Evolutionary conservation across 2,888 invertebrate species (phyloP), one percentile per base, ranked within the genome.

Genomic region (Napeogenes inachia): DNA sequence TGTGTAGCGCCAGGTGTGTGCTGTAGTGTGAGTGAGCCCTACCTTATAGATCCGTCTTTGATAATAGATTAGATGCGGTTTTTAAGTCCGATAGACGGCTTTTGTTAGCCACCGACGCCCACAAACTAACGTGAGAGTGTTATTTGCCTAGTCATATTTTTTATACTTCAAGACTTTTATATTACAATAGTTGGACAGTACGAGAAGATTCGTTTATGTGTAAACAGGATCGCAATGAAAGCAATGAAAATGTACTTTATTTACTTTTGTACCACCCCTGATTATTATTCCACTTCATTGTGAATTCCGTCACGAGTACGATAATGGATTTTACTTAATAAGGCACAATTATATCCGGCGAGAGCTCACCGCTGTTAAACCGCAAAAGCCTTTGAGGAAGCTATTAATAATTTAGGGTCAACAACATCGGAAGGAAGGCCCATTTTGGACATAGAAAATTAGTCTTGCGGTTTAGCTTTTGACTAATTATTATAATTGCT

Each of bases 1-100:
- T 69, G 70, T 72, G 65, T 67, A 62, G 67, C 68, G 72, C 75
- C 75, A 76, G 74, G 74, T 75, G 74, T 54, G 38, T 35, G 68
- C 66, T 62, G 57, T 64, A 61, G 58, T 56, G 64, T 62, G 60
- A 55, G 21, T 21, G 21, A 21, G 21, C 62, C 59, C 56, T 69
- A 68, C 64, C 71, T 67, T 71, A 68, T 57, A 64, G 2, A 13
- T 42, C 42, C 12, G 50, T 21, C 10, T 30, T 30, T 8, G 50
- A 50, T 30, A 50, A 57, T 32, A 61, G 64, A 68, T 70, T 57
- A 59, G 53, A 59, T 63, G 62, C 32, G 60, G 58, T 61, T 61
- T 59, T 56, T 30, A 57, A 63, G 30, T 30, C 30, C 10, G 30
- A 50, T 50, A 30, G 10, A 42, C 21, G 50, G 50, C 50, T 8